Evolutionary conservation across 2,797 vertebrate species (phyloP).

Genomic region (Selene dorsalis): DNA sequence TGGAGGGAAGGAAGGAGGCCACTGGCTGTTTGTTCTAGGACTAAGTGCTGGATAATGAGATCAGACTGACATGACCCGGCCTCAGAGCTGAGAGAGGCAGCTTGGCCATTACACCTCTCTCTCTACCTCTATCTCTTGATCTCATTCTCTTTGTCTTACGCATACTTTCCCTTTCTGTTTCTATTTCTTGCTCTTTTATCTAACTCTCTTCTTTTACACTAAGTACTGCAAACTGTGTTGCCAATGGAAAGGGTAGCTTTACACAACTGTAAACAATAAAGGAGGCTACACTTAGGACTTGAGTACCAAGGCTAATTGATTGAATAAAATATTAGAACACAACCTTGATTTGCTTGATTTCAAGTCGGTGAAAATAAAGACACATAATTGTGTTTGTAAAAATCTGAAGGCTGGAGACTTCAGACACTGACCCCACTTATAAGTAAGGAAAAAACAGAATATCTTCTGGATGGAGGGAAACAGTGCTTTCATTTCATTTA

Average conservation of each 20-base stretch:
- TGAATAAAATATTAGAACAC: background rate
- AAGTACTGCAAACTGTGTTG: slow-evolving; percentile 27
- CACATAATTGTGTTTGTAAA: background rate
- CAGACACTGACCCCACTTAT: background rate
- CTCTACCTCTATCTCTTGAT: slow-evolving; percentile 61
- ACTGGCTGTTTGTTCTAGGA: slow-evolving; percentile 84
- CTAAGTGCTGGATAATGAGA: slow-evolving; percentile 87
- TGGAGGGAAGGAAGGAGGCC: slow-evolving; percentile 78
- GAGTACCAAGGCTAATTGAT: background rate
- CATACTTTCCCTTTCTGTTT: slow-evolving; percentile 63
- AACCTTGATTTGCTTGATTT: slow-evolving; percentile 16
- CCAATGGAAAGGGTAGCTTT: background rate
- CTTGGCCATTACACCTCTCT: slow-evolving; percentile 79
- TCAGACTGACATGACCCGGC: slow-evolving; percentile 83
- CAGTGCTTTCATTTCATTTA: background rate
- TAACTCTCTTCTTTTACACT: slow-evolving; percentile 33
- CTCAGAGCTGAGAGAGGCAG: slow-evolving; percentile 82
- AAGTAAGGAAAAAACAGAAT: slow-evolving; percentile 1
- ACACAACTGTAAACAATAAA: slow-evolving; percentile 17
- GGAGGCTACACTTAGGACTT: background rate
- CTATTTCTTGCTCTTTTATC: slow-evolving; percentile 39
- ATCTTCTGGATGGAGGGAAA: slow-evolving; percentile 9
- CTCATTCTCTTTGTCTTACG: slow-evolving; percentile 68
- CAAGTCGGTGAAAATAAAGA: background rate
- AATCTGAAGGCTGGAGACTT: slow-evolving; percentile 1